Percentiles rank a stretch among this genome's conserved stretches.
These are phyloP conservation scores for Venustaconcha ellipsiformis DNA, from an alignment of 1,140 invertebrate species.

Conservation along the genomic window DNA sequence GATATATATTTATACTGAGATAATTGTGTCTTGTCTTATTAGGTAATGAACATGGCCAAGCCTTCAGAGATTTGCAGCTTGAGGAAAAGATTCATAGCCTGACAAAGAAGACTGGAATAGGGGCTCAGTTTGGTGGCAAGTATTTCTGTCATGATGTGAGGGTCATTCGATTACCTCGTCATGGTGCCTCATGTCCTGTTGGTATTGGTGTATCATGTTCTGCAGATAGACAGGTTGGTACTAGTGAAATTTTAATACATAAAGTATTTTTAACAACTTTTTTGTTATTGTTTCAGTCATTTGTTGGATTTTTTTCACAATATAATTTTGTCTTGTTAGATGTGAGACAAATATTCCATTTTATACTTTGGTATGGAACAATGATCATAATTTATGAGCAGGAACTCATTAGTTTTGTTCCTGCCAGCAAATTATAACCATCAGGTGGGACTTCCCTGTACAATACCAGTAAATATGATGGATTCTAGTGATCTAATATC, in stretches of 20 bases:
- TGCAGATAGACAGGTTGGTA: conserved; percentile 68
- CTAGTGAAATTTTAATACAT: neutral
- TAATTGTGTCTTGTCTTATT: no score
- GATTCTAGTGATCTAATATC: no score
- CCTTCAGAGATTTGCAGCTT: conserved; percentile 65
- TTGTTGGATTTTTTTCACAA: neutral
- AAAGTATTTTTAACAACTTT: neutral
- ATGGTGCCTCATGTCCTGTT: conserved; percentile 69
- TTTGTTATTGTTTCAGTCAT: neutral
- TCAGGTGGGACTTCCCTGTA: no score
- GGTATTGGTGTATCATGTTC: conserved; percentile 70
- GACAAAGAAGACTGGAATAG: conserved; percentile 66
- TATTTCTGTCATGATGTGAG: conserved; percentile 71
- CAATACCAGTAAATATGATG: no score
- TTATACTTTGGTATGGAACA: neutral
- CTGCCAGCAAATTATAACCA: no score
- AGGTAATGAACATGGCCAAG: conserved; percentile 60
- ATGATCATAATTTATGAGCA: neutral
- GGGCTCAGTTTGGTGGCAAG: conserved; percentile 70
- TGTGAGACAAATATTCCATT: neutral
- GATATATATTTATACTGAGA: no score
- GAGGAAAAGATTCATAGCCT: conserved; percentile 65
- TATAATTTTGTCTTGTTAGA: neutral
- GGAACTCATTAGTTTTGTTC: no score
- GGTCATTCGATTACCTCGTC: conserved; percentile 66